Evolutionary conservation across 2,113 vertebrate species (phyloP).

Genomic region (Brachyhypopomus occidentalis): DNA sequence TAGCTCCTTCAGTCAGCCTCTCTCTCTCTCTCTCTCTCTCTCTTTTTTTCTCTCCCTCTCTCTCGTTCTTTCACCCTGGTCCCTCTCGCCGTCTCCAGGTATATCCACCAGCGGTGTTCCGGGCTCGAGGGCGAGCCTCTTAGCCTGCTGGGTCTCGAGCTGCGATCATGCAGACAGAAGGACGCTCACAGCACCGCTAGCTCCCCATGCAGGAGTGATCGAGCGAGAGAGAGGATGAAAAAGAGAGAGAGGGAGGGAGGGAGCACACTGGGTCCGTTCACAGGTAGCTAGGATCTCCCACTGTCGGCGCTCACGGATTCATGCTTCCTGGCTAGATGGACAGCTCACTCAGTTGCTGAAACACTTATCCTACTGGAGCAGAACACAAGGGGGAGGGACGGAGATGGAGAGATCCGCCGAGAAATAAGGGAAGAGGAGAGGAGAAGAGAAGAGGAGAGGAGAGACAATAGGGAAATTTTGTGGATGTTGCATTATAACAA

Average conservation of each 20-base stretch:
- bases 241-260: not conserved
- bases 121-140: not conserved
- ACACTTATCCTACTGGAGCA: conserved; percentile 39
- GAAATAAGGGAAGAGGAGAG: not conserved
- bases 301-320: not conserved
- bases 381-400: conserved; percentile 27
- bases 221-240: not conserved
- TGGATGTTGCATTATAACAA: not conserved
- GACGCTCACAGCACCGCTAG: conserved; percentile 16
- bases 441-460: not conserved
- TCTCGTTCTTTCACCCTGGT: not conserved
- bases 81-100: conserved; percentile 4
- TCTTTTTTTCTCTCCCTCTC: conserved; percentile 25
- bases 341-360: conserved; percentile 51
- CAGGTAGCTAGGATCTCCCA: conserved; percentile 34
- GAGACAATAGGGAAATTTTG: too few relatives aligned
- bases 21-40: conserved; percentile 19
- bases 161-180: conserved; percentile 19
- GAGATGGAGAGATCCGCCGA: not conserved
- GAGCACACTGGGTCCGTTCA: not conserved
- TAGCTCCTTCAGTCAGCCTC: conserved; percentile 58
- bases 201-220: not conserved
- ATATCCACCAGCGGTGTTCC: conserved; percentile 31
- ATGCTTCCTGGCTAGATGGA: not conserved
- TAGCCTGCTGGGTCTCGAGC: conserved; percentile 16